Conservation (phyloP, 2,888 invertebrate genomes). For the Torymus aiolomorphi region DNA sequence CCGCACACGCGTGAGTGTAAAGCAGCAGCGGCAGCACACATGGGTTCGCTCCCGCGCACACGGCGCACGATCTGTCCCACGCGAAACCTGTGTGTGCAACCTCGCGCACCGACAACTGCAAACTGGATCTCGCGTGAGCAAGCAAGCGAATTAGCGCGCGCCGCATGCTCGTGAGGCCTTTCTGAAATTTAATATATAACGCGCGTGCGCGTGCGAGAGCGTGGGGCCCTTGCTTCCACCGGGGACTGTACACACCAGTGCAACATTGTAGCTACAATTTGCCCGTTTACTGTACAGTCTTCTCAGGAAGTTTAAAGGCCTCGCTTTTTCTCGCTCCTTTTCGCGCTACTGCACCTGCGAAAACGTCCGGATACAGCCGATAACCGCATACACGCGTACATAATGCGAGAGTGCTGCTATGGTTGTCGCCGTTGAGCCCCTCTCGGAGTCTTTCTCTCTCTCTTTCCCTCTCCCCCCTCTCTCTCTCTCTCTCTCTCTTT, state of each 20-base stretch:
- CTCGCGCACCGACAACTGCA: constrained; percentile 39
- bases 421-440: background rate
- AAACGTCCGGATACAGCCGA: constrained; percentile 40
- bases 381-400: constrained; percentile 20
- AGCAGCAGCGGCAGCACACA: background rate
- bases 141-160: background rate
- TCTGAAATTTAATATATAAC: constrained; percentile 61
- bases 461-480: background rate
- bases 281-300: constrained; percentile 64
- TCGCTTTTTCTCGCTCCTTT: too few relatives aligned
- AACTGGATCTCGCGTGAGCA: constrained; percentile 39
- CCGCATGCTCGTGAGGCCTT: constrained; percentile 14
- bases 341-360: constrained; percentile 23
- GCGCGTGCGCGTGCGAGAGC: too few relatives aligned
- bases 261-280: constrained; percentile 70
- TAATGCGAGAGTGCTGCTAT: too few relatives aligned
- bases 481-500: background rate
- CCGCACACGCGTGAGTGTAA: too few relatives aligned
- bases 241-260: constrained; percentile 65
- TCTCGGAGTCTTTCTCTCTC: background rate
- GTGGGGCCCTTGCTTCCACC: constrained; percentile 45
- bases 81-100: constrained; percentile 51
- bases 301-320: constrained; percentile 46
- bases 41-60: constrained; percentile 30
- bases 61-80: constrained; percentile 15